Evolutionary conservation across 1,140 invertebrate genomes (phyloP).

Genomic region (Adoxophyes honmai): DNA sequence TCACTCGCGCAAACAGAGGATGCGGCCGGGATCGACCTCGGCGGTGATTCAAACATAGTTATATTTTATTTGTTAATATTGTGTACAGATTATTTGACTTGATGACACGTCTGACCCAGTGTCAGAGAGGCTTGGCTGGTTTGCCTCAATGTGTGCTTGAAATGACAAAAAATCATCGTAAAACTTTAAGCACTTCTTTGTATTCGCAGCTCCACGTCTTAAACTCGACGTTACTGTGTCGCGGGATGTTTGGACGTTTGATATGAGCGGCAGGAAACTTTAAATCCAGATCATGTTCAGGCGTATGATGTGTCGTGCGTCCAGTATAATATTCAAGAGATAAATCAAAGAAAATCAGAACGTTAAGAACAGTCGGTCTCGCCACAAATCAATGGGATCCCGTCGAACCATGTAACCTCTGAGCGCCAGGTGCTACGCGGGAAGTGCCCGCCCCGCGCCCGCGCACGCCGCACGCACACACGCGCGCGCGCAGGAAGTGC

Average conservation of each 20-base stretch:
- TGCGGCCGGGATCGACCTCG: constrained; percentile 54
- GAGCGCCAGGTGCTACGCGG: constrained; percentile 69
- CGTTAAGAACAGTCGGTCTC: constrained; percentile 45
- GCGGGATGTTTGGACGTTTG: too few species aligned
- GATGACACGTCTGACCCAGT: too few species aligned
- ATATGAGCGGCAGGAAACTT: too few species aligned
- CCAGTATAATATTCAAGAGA: neutral
- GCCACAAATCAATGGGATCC: constrained; percentile 69
- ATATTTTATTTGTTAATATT: constrained; percentile 47
- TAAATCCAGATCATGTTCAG: too few species aligned
- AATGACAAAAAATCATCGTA: too few species aligned
- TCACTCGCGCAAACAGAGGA: constrained; percentile 68
- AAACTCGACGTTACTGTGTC: too few species aligned
- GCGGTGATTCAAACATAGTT: constrained; percentile 42
- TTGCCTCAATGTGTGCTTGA: too few species aligned
- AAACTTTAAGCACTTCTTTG: too few species aligned
- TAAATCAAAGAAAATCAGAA: constrained; percentile 48
- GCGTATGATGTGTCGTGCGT: too few species aligned
- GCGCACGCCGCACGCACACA: constrained; percentile 26
- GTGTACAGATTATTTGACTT: constrained; percentile 7
- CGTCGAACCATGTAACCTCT: constrained; percentile 58
- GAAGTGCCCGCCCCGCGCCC: constrained; percentile 46
- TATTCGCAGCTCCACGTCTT: too few species aligned
- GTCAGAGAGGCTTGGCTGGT: too few species aligned
- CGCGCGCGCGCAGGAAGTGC: constrained; percentile 41